Percentiles rank a stretch among this genome's conserved stretches.
phyloP scores from a whole-genome alignment of 2,797 vertebrate species.

The Peromyscus eremicus region DNA sequence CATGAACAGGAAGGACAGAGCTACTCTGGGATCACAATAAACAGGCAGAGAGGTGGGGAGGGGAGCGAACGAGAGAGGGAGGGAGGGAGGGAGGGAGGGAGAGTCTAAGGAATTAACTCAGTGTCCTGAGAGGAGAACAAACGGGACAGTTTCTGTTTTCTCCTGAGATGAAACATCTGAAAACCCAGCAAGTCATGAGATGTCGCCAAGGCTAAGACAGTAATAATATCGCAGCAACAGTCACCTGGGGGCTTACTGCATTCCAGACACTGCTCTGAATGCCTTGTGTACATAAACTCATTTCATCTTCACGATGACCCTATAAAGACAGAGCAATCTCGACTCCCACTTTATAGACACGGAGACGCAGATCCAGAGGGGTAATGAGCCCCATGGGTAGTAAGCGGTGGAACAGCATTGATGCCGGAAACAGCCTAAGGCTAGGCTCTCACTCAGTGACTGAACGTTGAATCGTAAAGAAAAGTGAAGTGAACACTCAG shows the following conservation, averaged over 20 bases:
- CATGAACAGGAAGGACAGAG: constrained; percentile 57
- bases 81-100: not conserved
- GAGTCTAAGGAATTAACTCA: not conserved
- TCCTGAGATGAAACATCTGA: not conserved
- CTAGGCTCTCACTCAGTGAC: not conserved
- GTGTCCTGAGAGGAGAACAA: not conserved
- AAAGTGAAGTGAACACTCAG: not conserved
- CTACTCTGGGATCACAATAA: not conserved
- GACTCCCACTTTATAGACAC: not conserved
- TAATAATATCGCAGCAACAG: rapidly evolving
- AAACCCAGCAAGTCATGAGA: not conserved
- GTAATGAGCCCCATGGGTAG: not conserved
- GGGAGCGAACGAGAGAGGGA: rapidly evolving
- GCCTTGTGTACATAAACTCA: not conserved
- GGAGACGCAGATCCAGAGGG: not conserved
- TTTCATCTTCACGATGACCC: not conserved
- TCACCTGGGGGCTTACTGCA: not conserved
- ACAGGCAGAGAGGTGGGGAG: not conserved
- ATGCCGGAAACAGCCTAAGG: not conserved
- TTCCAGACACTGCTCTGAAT: not conserved
- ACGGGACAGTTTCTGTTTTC: not conserved
- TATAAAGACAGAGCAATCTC: not conserved
- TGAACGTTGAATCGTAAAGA: not conserved
- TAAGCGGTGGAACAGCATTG: not conserved
- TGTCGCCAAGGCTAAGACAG: not conserved